These are phyloP conservation scores for Papilio gigon DNA, from an alignment of 2,888 invertebrate genomes.

Conservation along the genomic window DNA sequence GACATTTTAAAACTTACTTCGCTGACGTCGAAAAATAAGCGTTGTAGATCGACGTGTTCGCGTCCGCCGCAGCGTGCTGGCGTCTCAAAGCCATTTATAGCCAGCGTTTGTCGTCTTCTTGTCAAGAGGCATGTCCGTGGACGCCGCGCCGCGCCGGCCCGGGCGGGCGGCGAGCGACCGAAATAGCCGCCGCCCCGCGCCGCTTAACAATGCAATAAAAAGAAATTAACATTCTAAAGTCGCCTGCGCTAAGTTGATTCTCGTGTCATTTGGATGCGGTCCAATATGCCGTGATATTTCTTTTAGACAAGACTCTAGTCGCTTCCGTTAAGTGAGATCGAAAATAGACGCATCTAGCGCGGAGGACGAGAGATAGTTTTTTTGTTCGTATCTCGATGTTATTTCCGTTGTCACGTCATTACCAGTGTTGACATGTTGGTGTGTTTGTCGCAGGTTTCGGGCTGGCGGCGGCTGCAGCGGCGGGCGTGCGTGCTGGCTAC, in stretches of 20 bases:
- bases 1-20: slow-evolving; percentile 8
- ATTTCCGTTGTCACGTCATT: slow-evolving; percentile 57
- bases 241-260: slow-evolving; percentile 79
- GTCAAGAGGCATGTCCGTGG: slow-evolving; percentile 74
- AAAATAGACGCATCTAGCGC: slow-evolving; percentile 66
- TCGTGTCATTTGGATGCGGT: slow-evolving; percentile 79
- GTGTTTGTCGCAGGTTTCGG: slow-evolving; percentile 75
- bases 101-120: slow-evolving; percentile 77
- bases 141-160: slow-evolving; percentile 76
- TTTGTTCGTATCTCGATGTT: slow-evolving; percentile 54
- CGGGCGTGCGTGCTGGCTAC: slow-evolving; percentile 90
- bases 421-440: slow-evolving; percentile 48
- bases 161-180: slow-evolving; percentile 75
- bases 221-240: slow-evolving; percentile 79
- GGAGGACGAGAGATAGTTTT: slow-evolving; percentile 65
- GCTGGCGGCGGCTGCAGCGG: slow-evolving; percentile 80
- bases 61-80: slow-evolving; percentile 55
- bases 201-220: slow-evolving; percentile 83
- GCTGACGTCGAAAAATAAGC: slow-evolving; percentile 1
- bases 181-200: slow-evolving; percentile 76
- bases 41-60: slow-evolving; percentile 21
- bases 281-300: slow-evolving; percentile 72
- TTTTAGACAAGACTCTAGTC: slow-evolving; percentile 67
- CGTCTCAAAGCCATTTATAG: slow-evolving; percentile 77
- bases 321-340: slow-evolving; percentile 76